Evolutionary conservation across 2,113 vertebrate genomes (phyloP).

Genomic region (Muntiacus muntjak): DNA sequence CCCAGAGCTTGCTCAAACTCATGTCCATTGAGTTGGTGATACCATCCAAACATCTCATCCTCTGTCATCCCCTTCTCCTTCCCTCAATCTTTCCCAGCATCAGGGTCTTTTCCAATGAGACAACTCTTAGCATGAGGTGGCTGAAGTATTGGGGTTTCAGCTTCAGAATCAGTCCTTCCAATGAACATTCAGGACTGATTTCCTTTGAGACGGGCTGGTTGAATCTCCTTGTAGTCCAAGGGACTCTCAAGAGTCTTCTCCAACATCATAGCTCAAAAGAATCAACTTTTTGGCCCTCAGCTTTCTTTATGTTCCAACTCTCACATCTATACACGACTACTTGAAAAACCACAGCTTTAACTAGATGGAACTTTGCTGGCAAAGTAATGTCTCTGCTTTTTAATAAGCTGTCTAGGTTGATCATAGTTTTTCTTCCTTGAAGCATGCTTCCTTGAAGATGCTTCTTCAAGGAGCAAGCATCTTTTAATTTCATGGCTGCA

Average conservation of each 20-base stretch:
- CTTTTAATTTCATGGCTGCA: background rate
- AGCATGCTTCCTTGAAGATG: too few relatives aligned
- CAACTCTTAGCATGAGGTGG: background rate
- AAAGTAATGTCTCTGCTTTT: background rate
- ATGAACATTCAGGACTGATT: background rate
- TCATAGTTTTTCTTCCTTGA: background rate
- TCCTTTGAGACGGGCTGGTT: background rate
- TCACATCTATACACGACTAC: background rate
- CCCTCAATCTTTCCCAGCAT: background rate
- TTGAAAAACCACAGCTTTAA: background rate
- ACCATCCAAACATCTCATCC: background rate
- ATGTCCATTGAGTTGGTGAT: background rate
- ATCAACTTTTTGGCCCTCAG: background rate
- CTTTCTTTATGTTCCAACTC: background rate
- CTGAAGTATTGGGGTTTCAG: background rate
- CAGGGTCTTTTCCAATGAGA: background rate
- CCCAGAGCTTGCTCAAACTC: background rate
- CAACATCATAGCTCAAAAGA: background rate
- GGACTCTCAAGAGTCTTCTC: background rate
- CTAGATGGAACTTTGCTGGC: background rate
- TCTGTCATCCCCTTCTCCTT: background rate
- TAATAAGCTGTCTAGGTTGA: background rate
- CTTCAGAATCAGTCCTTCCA: background rate
- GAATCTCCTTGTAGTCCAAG: background rate
- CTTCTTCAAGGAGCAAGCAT: background rate